phyloP scores from a whole-genome alignment of 2,113 vertebrate species.

The Syngnathoides biaculeatus region DNA sequence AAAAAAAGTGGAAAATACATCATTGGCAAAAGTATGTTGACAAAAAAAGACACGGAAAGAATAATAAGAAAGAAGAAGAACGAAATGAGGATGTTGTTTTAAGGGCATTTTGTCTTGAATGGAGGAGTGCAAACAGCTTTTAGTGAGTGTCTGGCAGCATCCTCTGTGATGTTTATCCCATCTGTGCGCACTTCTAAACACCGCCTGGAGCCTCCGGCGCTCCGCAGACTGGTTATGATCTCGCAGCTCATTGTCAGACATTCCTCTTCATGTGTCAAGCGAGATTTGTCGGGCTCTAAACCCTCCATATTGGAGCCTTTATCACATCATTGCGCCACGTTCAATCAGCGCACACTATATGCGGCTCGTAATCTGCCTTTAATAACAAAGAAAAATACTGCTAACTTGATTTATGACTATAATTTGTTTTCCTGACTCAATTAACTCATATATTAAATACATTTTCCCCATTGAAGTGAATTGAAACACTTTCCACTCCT shows the following conservation, averaged over 20 bases:
- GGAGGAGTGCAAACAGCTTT: conserved; percentile 35
- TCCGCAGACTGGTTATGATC: conserved; percentile 51
- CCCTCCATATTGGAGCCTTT: conserved; percentile 20
- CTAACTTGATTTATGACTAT: conserved; percentile 1
- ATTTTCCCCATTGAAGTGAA: background rate
- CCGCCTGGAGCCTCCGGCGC: conserved; percentile 40
- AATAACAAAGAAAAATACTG: background rate
- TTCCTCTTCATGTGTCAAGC: conserved; percentile 36
- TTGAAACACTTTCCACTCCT: too few relatives aligned
- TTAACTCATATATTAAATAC: too few relatives aligned
- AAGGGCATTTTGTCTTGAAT: conserved; percentile 19
- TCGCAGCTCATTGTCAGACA: conserved; percentile 40
- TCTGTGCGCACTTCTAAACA: conserved; percentile 49
- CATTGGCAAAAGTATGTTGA: background rate
- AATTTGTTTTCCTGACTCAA: background rate
- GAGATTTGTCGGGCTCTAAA: conserved; percentile 25
- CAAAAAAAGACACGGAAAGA: background rate
- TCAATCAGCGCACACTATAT: conserved; percentile 17
- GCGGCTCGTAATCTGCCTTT: conserved; percentile 7
- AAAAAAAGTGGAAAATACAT: background rate
- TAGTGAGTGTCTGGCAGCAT: conserved; percentile 39
- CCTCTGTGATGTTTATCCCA: conserved; percentile 50
- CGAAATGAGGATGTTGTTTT: background rate
- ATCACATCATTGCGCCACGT: conserved; percentile 3
- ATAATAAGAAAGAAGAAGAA: background rate